A percentile compares a stretch with the other conserved stretches of the same genome.
These are phyloP conservation scores for Saccostrea cuccullata DNA, from an alignment of 1,140 invertebrate species.

Conservation along the genomic window DNA sequence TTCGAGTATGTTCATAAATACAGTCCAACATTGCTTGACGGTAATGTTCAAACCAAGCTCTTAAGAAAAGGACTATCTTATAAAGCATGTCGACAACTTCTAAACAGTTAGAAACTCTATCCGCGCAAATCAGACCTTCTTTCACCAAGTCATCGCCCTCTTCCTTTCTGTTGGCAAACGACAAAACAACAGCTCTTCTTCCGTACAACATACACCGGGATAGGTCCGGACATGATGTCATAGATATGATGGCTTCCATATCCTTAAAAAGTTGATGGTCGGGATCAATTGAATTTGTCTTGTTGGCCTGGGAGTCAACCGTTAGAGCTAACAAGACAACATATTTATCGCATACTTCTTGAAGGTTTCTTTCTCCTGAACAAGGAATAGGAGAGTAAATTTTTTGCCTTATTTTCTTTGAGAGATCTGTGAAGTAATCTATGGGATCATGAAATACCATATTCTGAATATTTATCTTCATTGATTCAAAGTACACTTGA, in stretches of 20 bases:
- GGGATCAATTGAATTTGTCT: not conserved
- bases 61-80: not conserved
- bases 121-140: not conserved
- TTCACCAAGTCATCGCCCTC: not conserved
- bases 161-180: not conserved
- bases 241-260: not conserved
- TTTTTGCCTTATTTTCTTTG: not conserved
- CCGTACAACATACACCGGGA: not conserved
- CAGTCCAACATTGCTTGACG: not conserved
- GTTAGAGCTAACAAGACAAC: not conserved
- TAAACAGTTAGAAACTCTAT: not conserved
- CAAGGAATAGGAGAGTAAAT: not conserved
- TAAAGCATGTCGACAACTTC: not conserved
- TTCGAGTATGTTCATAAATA: not conserved
- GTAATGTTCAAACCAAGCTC: not conserved
- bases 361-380: not conserved
- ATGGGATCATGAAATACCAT: not conserved
- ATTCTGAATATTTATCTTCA: not conserved
- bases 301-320: not conserved
- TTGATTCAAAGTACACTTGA: not conserved
- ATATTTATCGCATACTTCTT: not conserved
- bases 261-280: not conserved
- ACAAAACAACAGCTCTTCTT: not conserved
- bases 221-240: not conserved
- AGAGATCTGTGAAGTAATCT: not conserved